phyloP scores from a whole-genome alignment of 2,113 vertebrate genomes.

The Chaetorhynchus papuensis region DNA sequence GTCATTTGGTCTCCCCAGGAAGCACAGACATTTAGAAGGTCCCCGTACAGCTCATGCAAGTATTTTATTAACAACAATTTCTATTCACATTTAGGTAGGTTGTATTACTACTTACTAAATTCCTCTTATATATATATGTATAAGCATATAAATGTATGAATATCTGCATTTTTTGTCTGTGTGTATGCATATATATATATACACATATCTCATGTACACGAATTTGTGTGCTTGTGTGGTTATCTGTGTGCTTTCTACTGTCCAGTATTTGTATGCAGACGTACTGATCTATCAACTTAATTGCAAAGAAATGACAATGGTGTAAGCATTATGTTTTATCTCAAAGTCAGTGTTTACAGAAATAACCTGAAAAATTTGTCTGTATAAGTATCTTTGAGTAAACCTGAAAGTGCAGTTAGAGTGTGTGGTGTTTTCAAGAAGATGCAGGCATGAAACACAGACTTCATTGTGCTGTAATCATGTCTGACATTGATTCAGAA shows the following conservation, averaged over 20 bases:
- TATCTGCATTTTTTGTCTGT: neutral
- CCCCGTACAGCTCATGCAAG: slow-evolving; percentile 63
- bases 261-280: neutral
- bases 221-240: neutral
- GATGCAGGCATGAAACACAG: slow-evolving; percentile 2
- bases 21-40: slow-evolving; percentile 70
- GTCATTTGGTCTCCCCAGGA: slow-evolving; percentile 69
- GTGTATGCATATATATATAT: neutral
- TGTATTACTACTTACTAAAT: slow-evolving; percentile 35
- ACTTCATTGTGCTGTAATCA: slow-evolving; percentile 9
- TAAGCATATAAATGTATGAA: neutral
- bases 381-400: neutral
- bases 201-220: neutral
- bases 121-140: neutral
- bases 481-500: slow-evolving; percentile 36
- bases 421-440: neutral
- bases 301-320: neutral
- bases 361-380: neutral
- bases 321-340: neutral
- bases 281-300: neutral
- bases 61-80: slow-evolving; percentile 53
- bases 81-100: slow-evolving; percentile 48
- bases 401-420: neutral
- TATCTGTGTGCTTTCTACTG: neutral
- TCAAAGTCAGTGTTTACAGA: neutral